Evolutionary conservation across 2,113 vertebrate species (phyloP).

Genomic region (Otolemur garnettii): DNA sequence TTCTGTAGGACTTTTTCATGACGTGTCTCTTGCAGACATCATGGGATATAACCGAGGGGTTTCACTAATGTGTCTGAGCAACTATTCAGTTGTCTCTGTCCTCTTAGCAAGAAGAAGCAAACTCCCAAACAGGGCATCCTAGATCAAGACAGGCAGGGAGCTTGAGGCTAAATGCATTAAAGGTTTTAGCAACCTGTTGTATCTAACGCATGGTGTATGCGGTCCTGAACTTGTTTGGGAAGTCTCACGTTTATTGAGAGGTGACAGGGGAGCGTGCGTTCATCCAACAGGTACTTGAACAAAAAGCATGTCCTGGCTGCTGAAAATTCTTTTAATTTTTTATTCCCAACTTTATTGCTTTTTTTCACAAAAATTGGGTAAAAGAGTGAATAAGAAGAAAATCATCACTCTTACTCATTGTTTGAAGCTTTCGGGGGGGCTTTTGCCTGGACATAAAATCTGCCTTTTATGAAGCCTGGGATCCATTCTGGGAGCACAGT

Average conservation of each 20-base stretch:
- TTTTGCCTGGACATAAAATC: neutral
- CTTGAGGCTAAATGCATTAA: neutral
- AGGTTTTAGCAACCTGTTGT: neutral
- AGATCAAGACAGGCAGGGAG: neutral
- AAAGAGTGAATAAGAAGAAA: slow-evolving; percentile 29
- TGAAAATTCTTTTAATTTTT: neutral
- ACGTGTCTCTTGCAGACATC: neutral
- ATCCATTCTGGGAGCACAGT: neutral
- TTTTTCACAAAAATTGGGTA: slow-evolving; percentile 26
- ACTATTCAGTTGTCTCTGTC: neutral
- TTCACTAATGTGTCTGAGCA: neutral
- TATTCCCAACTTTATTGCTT: neutral
- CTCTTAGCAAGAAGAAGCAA: neutral
- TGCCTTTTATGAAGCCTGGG: neutral
- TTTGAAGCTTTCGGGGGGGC: neutral
- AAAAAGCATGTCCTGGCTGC: neutral
- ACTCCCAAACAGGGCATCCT: neutral
- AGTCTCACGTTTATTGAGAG: neutral
- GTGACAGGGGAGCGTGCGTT: neutral
- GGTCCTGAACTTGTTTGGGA: neutral
- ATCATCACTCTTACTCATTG: neutral
- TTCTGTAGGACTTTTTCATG: neutral
- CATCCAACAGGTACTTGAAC: neutral
- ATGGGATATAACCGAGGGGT: neutral
- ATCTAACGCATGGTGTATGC: neutral